Base-by-base conservation (phyloP, 2,888 invertebrate species). In the Ectemnius lituratus region DNA sequence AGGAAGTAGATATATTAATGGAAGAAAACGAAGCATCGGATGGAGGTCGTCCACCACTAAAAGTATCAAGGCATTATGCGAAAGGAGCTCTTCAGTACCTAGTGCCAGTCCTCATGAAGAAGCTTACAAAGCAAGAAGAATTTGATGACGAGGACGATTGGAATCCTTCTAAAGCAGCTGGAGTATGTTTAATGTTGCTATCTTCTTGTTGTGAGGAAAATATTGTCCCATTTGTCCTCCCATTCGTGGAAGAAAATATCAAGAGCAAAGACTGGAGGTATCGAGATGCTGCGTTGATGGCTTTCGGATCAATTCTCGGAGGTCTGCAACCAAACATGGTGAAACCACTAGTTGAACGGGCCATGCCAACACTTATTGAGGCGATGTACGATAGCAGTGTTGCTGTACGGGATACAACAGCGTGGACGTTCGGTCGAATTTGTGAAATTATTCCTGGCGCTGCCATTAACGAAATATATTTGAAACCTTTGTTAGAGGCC, bases 111-210 rank as follows among this genome's bases (percentile, higher is more conserved):
- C 93, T 99, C 13, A 95, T 98, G 92, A 96, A 97, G 86, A 97
- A 97, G 88, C 92, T 99, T 45, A 98, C 99, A 6, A 98, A 98
- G 91, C 99, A 99, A 92, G 97, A 98, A 89, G 99, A 99, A 90
- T 94, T 95, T 84, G 99, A 99, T 89, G 99, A 99, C 91, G 99
- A 99, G 90, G 97, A 99, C 88, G 99, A 98, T 87, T 99, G 99
- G 99, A 99, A 98, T 91, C 99, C 99, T 0, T 97, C 98, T 83
- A 99, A 99, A 92, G 99, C 99, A 0, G 98, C 99, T 2, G 98
- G 99, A 47, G 99, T 99, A 3, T 99, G 99, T 90, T 93, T 99
- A 28, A 99, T 99, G 98, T 93, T 99, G 62, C 92, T 99, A 82
- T 97, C 99, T 20, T 97, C 97, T 61, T 99, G 99, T 89, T 99